Conservation (phyloP, 1,140 invertebrate species). For the Nasonia giraulti region DNA sequence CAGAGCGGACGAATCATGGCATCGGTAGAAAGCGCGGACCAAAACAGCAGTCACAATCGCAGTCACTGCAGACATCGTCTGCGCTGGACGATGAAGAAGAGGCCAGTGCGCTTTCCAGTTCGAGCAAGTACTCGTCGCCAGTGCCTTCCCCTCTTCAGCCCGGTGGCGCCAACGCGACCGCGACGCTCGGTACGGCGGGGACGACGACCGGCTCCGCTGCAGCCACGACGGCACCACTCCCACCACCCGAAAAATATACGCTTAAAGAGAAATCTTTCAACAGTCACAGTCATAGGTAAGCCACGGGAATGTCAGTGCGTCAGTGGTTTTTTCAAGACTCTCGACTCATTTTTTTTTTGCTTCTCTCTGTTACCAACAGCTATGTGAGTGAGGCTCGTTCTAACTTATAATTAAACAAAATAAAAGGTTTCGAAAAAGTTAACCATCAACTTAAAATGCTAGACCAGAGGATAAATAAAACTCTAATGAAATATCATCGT, state of each 20-base stretch:
- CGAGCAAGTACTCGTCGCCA: conserved; percentile 74
- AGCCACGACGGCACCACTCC: conserved; percentile 4
- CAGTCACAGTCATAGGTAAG: conserved; percentile 67
- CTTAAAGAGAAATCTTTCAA: conserved; percentile 68
- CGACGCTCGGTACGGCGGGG: not conserved
- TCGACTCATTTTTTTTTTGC: not conserved
- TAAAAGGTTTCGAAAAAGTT: not conserved
- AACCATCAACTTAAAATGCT: not conserved
- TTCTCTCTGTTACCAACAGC: not conserved
- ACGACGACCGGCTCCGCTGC: conserved; percentile 48
- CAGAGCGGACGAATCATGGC: conserved; percentile 63
- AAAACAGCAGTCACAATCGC: conserved; percentile 53
- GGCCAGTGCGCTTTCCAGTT: conserved; percentile 69
- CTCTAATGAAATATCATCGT: too few relatives aligned
- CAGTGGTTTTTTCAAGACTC: conserved; percentile 23
- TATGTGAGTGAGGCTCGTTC: not conserved
- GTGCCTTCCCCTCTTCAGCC: conserved; percentile 73
- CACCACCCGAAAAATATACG: conserved; percentile 66
- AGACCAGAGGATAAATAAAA: too few relatives aligned
- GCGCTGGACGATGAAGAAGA: conserved; percentile 62
- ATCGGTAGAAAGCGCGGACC: conserved; percentile 66
- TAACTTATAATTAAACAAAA: not conserved
- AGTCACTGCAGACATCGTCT: not conserved
- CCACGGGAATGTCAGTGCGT: conserved; percentile 7
- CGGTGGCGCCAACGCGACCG: conserved; percentile 60